Conservation (phyloP, 2,113 vertebrate genomes). For the Siniperca knerii region DNA sequence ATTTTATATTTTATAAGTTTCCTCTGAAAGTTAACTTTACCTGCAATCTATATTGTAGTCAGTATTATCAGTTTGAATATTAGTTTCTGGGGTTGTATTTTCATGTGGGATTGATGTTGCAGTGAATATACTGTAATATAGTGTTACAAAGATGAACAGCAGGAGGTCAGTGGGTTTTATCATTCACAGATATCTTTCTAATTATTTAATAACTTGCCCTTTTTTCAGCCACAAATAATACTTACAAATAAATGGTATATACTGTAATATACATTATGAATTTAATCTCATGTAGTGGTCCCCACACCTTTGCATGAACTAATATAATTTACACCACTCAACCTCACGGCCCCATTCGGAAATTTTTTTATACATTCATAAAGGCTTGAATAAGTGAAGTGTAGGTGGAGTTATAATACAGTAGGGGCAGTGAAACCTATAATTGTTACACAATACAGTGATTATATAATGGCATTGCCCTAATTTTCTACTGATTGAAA, state of each 20-base stretch:
- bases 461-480: slow-evolving; percentile 44
- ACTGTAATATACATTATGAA: not conserved
- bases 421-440: not conserved
- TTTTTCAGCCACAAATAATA: not conserved
- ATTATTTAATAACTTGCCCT: not conserved
- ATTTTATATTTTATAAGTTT: slow-evolving; percentile 1
- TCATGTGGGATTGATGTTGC: not conserved
- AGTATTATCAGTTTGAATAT: not conserved
- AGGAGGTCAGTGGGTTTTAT: not conserved
- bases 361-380: not conserved
- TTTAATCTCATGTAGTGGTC: not conserved
- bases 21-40: not conserved
- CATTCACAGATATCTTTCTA: not conserved
- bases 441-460: slow-evolving; percentile 43
- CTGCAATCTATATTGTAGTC: not conserved
- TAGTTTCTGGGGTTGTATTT: not conserved
- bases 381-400: not conserved
- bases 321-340: not conserved
- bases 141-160: not conserved
- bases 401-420: not conserved
- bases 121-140: not conserved
- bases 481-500: slow-evolving; percentile 41
- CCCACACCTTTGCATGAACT: not conserved
- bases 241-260: not conserved
- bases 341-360: not conserved